Base-by-base conservation (phyloP, 2,113 vertebrate species). In the Butorides virescens region DNA sequence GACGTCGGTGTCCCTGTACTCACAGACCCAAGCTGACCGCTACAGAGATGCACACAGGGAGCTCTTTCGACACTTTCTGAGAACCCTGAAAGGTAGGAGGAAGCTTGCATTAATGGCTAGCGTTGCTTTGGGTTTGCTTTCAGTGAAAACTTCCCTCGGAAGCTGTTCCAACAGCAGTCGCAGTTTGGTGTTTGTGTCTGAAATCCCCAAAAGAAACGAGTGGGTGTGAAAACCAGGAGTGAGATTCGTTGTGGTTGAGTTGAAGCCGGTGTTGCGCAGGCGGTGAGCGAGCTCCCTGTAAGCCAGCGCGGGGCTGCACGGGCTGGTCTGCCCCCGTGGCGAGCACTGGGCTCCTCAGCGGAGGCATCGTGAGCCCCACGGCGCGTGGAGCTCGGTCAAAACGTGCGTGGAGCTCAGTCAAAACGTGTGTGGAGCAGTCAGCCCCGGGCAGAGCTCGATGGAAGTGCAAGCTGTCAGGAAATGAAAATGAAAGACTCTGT, bases 11-110 rank as follows among this genome's bases (percentile, higher is more conserved):
- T 80, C 93, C 42, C 23, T 92, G 3, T 83, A 19, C 11, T 62
- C 91, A 11, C 95, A 96, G 62, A 75, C 78, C 21, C 92, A 92
- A 8, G 62, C 86, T 12, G 90, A 95, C 19, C 55, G 88, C 55
- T 95, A 79, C 90, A 50, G 55, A 21, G 94, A 97, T 7, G 94
- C 87, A 0, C 92, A 83, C 50, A 52, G 77, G 71, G 93, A 95
- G 53, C 91, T 96, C 78, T 88, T 96, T 7, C 78, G 86, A 16
- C 93, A 96, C 65, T 96, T 97, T 47, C 81, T 98, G 47, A 90
- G 96, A 19, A 96, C 93, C 2, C 93, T 97, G 49, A 79, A 67
- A 93, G 96, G 97, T 95, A 18, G 44, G 80, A 32, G 4, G 3
- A 15, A 5, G 29, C 30, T 16, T 4, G 3, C 20, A 0, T 4